Conservation (phyloP, 2,888 invertebrate species). For the Leptinotarsa peninsularis region DNA sequence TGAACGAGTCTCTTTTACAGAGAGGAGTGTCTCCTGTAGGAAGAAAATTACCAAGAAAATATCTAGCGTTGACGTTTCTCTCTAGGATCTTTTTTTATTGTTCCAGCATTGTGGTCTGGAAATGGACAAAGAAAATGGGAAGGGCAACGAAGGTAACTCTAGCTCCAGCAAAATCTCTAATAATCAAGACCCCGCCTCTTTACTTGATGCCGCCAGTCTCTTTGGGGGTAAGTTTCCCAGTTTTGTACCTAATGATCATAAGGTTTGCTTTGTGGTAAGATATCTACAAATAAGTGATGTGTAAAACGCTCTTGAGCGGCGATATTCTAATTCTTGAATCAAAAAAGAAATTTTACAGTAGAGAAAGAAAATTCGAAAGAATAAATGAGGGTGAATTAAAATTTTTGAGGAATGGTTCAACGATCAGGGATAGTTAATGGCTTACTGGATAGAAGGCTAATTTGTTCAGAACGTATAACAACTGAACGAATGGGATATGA, state of each 20-base stretch:
- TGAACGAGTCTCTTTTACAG: background rate
- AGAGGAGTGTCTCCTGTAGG: background rate
- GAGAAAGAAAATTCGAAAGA: too few relatives aligned
- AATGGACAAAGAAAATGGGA: slow-evolving; percentile 88
- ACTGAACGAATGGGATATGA: too few relatives aligned
- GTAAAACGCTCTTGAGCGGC: background rate
- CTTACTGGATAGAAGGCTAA: too few relatives aligned
- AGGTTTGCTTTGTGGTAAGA: background rate
- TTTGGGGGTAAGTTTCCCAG: slow-evolving; percentile 63
- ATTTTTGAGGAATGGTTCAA: too few relatives aligned
- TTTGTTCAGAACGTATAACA: too few relatives aligned
- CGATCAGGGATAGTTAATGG: too few relatives aligned
- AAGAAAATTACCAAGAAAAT: background rate
- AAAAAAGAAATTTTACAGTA: too few relatives aligned
- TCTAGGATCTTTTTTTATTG: slow-evolving; percentile 30
- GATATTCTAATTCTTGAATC: too few relatives aligned
- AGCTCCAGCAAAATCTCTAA: slow-evolving; percentile 67
- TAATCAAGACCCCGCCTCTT: slow-evolving; percentile 72
- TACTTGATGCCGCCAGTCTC: slow-evolving; percentile 80
- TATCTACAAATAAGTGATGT: background rate
- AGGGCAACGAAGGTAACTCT: slow-evolving; percentile 70
- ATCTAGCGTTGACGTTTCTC: slow-evolving; percentile 1
- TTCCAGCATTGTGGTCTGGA: slow-evolving; percentile 59
- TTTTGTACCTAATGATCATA: background rate
- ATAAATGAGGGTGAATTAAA: too few relatives aligned